Conservation (phyloP, 2,797 vertebrate species). For the Kryptopterus vitreolus region DNA sequence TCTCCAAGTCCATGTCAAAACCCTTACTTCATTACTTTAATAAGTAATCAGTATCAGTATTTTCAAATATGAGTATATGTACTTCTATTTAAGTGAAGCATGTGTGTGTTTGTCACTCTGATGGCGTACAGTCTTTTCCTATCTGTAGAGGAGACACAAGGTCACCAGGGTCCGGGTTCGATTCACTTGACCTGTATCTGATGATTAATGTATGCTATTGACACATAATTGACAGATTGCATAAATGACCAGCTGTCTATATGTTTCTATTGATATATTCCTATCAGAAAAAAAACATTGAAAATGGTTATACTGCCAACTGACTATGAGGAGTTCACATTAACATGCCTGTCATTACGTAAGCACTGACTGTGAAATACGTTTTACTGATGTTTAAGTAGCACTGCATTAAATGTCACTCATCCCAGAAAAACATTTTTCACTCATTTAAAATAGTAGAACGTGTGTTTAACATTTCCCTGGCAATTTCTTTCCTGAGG, state of each 20-base stretch:
- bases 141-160: too few species aligned
- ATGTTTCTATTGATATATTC: background rate
- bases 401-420: background rate
- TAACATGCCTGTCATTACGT: background rate
- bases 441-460: background rate
- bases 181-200: background rate
- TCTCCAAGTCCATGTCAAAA: too few species aligned
- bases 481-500: background rate
- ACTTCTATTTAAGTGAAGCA: too few species aligned
- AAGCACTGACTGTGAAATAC: background rate
- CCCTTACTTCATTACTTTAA: too few species aligned
- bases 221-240: background rate
- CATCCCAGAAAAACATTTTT: background rate
- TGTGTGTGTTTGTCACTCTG: too few species aligned
- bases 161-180: too few species aligned
- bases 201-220: background rate
- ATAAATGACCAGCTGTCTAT: background rate
- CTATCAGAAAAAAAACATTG: background rate
- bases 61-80: too few species aligned
- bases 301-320: background rate
- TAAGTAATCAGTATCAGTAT: too few species aligned
- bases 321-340: background rate
- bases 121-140: too few species aligned
- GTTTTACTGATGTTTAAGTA: background rate
- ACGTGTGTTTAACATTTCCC: background rate